A percentile compares a stretch with the other conserved stretches of the same genome.
These are phyloP conservation scores for Phenganax subtilis DNA, from an alignment of 92 coral and sea anemone species.

Conservation along the genomic window DNA sequence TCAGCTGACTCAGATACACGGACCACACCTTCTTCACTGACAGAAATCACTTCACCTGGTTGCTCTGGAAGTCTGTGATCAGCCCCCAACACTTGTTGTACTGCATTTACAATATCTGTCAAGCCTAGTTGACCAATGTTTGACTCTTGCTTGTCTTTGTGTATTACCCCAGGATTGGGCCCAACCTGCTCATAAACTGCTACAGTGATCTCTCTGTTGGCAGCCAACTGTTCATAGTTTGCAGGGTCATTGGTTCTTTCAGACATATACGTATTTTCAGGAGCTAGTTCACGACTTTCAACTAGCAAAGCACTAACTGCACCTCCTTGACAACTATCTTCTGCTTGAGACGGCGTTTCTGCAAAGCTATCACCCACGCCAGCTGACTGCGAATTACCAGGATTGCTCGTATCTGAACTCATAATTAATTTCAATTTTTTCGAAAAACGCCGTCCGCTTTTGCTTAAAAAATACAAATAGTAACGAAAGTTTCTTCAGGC, in stretches of 20 bases:
- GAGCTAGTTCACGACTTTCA: not conserved
- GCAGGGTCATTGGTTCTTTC: not conserved
- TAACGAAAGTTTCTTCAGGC: not conserved
- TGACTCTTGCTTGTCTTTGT: not conserved
- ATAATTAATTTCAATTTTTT: conserved; percentile 1
- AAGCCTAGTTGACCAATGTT: conserved; percentile 1
- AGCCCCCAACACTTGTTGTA: conserved; percentile 9
- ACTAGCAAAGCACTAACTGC: not conserved
- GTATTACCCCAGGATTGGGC: not conserved
- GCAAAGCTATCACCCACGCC: not conserved
- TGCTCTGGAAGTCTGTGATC: conserved; percentile 4
- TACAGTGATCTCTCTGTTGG: not conserved
- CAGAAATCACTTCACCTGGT: not conserved
- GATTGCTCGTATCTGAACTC: conserved; percentile 1
- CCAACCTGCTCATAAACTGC: not conserved
- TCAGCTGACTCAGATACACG: not conserved
- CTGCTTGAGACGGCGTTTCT: not conserved
- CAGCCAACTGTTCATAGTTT: not conserved
- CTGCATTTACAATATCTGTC: conserved; percentile 25
- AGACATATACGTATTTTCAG: not conserved
- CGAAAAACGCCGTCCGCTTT: not conserved
- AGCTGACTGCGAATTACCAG: not conserved
- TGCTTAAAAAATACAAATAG: not conserved
- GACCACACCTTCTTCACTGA: not conserved
- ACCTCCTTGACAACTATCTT: not conserved